phyloP scores from a whole-genome alignment of 2,888 invertebrate genomes.

The Tenthredo notha region DNA sequence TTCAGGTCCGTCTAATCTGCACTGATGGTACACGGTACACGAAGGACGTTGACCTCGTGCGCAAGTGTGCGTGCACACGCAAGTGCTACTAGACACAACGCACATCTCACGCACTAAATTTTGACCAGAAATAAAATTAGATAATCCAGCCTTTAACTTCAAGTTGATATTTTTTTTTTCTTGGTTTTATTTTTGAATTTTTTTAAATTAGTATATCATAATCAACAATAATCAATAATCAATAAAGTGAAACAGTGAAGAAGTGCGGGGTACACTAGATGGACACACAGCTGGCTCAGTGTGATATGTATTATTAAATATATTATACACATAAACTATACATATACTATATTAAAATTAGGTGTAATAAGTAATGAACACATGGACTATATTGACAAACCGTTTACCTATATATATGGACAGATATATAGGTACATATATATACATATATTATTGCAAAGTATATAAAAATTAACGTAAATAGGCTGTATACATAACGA shows the following conservation, averaged over 20 bases:
- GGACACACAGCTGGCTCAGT: slow-evolving; percentile 76
- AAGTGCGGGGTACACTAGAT: slow-evolving; percentile 65
- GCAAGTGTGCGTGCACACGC: slow-evolving; percentile 97
- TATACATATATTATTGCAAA: slow-evolving; percentile 34
- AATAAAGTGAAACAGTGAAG: slow-evolving; percentile 62
- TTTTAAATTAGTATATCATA: background rate
- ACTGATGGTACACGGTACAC: slow-evolving; percentile 95
- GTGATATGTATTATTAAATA: slow-evolving; percentile 76
- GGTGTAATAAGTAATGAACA: slow-evolving; percentile 41
- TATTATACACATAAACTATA: slow-evolving; percentile 61
- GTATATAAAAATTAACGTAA: slow-evolving; percentile 39
- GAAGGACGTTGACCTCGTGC: slow-evolving; percentile 97
- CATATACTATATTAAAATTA: slow-evolving; percentile 52
- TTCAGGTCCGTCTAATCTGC: slow-evolving; percentile 93
- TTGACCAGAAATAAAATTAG: slow-evolving; percentile 59
- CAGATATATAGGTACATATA: slow-evolving; percentile 20
- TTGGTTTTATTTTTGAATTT: background rate
- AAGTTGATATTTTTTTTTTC: background rate
- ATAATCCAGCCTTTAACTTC: slow-evolving; percentile 61
- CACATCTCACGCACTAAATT: slow-evolving; percentile 58
- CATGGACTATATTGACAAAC: slow-evolving; percentile 27
- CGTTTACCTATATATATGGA: background rate
- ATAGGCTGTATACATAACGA: slow-evolving; percentile 41
- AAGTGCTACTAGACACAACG: slow-evolving; percentile 85
- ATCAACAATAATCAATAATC: slow-evolving; percentile 45